phyloP scores from a whole-genome alignment of 1,140 invertebrate genomes.

The Bombus pascuorum region DNA sequence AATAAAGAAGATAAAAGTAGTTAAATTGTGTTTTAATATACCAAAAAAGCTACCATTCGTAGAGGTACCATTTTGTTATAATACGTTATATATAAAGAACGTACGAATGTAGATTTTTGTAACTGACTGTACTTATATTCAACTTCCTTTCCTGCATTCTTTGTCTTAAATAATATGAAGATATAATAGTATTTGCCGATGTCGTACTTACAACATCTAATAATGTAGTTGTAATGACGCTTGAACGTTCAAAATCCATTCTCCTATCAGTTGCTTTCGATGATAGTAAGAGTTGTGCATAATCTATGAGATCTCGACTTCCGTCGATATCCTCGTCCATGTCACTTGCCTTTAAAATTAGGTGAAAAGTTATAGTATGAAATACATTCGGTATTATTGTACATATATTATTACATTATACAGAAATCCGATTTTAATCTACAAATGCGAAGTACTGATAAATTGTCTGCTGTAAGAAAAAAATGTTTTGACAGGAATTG shows the following conservation, averaged over 20 bases:
- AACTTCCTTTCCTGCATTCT: not conserved
- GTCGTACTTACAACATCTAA: slow-evolving; percentile 71
- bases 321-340: not conserved
- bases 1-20: too few relatives aligned
- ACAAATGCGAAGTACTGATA: too few relatives aligned
- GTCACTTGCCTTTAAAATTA: not conserved
- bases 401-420: too few relatives aligned
- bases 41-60: too few relatives aligned
- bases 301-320: not conserved
- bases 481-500: too few relatives aligned
- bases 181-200: not conserved
- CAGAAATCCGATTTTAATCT: too few relatives aligned
- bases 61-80: too few relatives aligned
- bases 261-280: slow-evolving; percentile 22
- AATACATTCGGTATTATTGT: too few relatives aligned
- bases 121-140: not conserved
- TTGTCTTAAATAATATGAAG: not conserved
- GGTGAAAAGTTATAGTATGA: not conserved
- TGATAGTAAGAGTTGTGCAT: slow-evolving; percentile 14
- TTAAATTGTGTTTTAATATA: too few relatives aligned
- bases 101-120: too few relatives aligned
- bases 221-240: slow-evolving; percentile 73
- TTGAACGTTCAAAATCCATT: slow-evolving; percentile 65
- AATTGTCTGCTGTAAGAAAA: too few relatives aligned
- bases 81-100: too few relatives aligned